Percentiles rank a stretch among this genome's conserved stretches.
These are phyloP conservation scores for Ethmia dodecea DNA, from an alignment of 2,888 invertebrate species.

Conservation along the genomic window DNA sequence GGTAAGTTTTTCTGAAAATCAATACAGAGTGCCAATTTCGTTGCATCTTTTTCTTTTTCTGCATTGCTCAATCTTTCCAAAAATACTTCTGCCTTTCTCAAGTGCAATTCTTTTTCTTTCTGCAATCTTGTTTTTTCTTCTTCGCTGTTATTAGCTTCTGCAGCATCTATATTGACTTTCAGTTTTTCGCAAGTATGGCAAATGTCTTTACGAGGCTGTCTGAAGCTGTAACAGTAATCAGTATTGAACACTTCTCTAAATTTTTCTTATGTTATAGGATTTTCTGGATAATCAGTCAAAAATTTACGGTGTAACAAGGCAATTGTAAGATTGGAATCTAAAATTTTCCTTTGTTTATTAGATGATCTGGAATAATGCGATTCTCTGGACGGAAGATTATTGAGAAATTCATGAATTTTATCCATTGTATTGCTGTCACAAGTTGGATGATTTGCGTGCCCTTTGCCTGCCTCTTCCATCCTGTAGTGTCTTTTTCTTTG, in stretches of 20 bases:
- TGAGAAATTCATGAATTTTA: background rate
- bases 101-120: background rate
- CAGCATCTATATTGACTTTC: conserved; percentile 3
- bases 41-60: background rate
- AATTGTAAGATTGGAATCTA: conserved; percentile 1
- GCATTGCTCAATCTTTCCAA: conserved; percentile 1
- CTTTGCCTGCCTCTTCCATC: conserved; percentile 4
- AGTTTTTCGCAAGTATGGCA: conserved; percentile 2
- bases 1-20: conserved; percentile 14
- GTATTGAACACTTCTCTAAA: conserved; percentile 1
- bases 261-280: conserved; percentile 2
- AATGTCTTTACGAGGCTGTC: conserved; percentile 2
- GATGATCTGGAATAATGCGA: conserved; percentile 5
- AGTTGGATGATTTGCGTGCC: background rate
- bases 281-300: conserved; percentile 1
- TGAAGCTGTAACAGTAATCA: background rate
- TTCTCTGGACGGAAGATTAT: conserved; percentile 2
- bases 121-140: background rate
- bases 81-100: conserved; percentile 1
- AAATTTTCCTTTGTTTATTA: conserved; percentile 4
- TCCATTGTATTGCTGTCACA: background rate
- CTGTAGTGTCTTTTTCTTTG: conserved; percentile 4
- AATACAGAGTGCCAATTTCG: conserved; percentile 1
- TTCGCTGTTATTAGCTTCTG: background rate
- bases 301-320: background rate